A percentile compares a stretch with the other conserved stretches of the same genome.
Evolutionary conservation across 2,113 vertebrate species (phyloP).

Genomic region (Eretmochelys imbricata): DNA sequence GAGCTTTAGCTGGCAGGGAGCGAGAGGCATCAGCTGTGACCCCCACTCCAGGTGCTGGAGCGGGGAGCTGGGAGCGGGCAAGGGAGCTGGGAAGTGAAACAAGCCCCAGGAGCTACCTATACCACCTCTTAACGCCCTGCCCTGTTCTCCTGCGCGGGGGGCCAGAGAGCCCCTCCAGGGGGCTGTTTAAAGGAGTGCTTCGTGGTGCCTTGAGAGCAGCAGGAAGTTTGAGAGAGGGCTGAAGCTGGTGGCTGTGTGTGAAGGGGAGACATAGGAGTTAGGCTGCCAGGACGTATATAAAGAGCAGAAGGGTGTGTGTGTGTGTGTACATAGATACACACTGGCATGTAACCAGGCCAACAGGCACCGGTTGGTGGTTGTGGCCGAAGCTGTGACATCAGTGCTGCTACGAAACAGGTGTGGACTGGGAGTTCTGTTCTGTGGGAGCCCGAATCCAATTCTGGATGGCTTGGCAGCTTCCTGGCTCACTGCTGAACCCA

Average conservation of each 20-base stretch:
- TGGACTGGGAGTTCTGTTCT: neutral
- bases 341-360: neutral
- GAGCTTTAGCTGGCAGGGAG: too few species aligned
- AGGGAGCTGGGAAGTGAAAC: neutral
- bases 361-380: neutral
- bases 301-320: too few species aligned
- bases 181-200: neutral
- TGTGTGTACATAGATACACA: too few species aligned
- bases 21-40: neutral
- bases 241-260: neutral
- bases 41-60: neutral
- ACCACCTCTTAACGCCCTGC: too few species aligned
- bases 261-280: neutral
- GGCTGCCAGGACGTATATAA: neutral
- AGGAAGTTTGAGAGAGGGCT: neutral
- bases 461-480: neutral
- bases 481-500: too few species aligned
- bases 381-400: neutral
- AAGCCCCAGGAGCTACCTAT: neutral
- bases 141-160: too few species aligned
- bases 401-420: neutral
- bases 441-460: neutral
- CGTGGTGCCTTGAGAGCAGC: neutral
- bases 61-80: too few species aligned
- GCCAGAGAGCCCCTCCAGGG: neutral